Percentiles rank a stretch among this genome's conserved stretches.
Evolutionary conservation across 2,888 invertebrate species (phyloP).

Genomic region (Agrochola circellaris): DNA sequence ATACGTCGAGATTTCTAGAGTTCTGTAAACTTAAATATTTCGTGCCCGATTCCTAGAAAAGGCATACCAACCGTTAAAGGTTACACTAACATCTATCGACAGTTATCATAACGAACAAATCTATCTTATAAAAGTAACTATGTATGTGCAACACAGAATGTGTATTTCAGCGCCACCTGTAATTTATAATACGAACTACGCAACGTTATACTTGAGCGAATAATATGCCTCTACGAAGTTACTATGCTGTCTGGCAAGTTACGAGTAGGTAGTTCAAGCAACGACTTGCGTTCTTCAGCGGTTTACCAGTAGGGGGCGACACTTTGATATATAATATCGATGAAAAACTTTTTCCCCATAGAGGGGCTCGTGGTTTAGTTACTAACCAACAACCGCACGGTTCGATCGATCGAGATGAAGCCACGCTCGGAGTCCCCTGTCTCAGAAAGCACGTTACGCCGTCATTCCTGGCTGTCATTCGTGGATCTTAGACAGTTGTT

Average conservation of each 20-base stretch:
- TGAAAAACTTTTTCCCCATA: neutral
- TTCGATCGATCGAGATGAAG: neutral
- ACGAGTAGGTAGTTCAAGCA: neutral
- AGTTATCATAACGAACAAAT: neutral
- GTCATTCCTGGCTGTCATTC: neutral
- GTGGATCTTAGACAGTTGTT: neutral
- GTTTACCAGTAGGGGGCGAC: conserved; percentile 1
- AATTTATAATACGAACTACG: conserved; percentile 4
- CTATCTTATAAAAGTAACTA: neutral
- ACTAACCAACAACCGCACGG: neutral
- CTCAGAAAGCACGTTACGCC: neutral
- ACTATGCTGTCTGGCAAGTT: conserved; percentile 7
- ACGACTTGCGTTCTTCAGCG: neutral
- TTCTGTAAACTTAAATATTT: neutral
- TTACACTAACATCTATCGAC: neutral
- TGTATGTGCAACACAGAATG: no score
- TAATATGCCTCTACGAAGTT: neutral
- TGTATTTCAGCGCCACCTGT: conserved; percentile 34
- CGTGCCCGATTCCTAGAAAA: neutral
- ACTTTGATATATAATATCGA: conserved; percentile 5
- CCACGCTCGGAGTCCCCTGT: neutral
- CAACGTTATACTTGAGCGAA: conserved; percentile 6
- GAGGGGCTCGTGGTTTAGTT: neutral
- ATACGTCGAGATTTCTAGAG: neutral
- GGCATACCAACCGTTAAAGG: neutral